Conservation (phyloP, 1,140 invertebrate species). For the Zaprionus inermis region DNA sequence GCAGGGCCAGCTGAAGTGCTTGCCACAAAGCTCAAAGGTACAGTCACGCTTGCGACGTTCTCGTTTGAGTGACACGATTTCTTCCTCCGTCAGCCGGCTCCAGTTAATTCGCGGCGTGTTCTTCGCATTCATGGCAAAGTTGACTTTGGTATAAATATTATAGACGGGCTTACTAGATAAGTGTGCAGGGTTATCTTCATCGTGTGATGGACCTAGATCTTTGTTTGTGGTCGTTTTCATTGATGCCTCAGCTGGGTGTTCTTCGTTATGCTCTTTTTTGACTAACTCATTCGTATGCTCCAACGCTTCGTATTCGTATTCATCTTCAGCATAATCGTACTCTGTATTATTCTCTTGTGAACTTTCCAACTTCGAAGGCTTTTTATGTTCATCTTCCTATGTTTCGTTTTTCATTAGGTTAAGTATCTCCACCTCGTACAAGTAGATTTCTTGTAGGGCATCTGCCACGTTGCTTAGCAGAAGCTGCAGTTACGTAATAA, state of each 20-base stretch:
- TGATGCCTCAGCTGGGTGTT: neutral
- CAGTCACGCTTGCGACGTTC: no score
- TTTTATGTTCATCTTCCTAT: conserved; percentile 1
- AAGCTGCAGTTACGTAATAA: no score
- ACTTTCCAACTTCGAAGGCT: neutral
- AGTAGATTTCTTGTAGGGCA: conserved; percentile 30
- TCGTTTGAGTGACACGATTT: no score
- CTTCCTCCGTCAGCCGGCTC: conserved; percentile 59
- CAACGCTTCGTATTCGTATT: no score
- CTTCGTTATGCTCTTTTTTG: neutral
- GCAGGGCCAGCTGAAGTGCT: no score
- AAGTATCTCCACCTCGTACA: conserved; percentile 20
- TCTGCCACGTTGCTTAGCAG: conserved; percentile 30
- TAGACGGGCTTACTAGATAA: neutral
- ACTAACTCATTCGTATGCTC: conserved; percentile 4
- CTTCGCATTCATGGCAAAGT: conserved; percentile 41
- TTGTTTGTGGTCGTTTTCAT: neutral
- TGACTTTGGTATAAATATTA: conserved; percentile 38
- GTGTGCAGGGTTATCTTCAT: neutral
- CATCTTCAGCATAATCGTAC: no score
- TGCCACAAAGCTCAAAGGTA: no score
- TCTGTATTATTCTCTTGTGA: conserved; percentile 6
- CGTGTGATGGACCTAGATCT: neutral
- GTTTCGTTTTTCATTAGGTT: neutral
- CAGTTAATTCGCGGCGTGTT: conserved; percentile 57